Evolutionary conservation across 2,113 vertebrate genomes (phyloP).

Genomic region (Zapornia atra): DNA sequence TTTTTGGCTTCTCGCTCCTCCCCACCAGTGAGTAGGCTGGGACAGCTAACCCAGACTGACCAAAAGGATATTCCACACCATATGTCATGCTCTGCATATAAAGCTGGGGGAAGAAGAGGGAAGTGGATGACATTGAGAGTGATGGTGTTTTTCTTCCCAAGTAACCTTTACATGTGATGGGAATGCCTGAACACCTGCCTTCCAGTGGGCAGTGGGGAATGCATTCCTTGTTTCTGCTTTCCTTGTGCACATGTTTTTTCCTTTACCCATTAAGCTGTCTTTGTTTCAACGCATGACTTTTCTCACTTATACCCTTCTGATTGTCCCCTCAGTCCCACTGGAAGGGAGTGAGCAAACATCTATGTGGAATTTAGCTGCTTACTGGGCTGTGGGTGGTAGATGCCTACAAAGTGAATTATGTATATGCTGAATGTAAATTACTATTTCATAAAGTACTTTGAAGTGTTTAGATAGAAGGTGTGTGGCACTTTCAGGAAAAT

Average conservation of each 20-base stretch:
- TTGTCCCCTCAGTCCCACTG: not conserved
- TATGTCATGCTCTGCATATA: not conserved
- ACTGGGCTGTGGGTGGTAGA: not conserved
- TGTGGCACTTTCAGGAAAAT: not conserved
- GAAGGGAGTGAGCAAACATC: accelerated
- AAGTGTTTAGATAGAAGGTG: not conserved
- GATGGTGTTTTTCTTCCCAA: not conserved
- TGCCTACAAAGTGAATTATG: not conserved
- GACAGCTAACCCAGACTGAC: not conserved
- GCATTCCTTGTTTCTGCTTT: not conserved
- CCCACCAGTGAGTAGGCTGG: not conserved
- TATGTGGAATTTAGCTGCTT: not conserved
- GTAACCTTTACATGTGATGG: accelerated
- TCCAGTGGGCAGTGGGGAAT: not conserved
- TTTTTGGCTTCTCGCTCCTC: not conserved
- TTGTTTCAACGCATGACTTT: not conserved
- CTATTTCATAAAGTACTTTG: not conserved
- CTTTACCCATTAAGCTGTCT: not conserved
- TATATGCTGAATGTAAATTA: not conserved
- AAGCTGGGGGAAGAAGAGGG: not conserved
- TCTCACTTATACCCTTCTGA: not conserved
- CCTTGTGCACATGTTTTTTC: accelerated
- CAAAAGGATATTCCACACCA: not conserved
- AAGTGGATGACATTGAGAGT: not conserved
- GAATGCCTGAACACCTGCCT: not conserved